phyloP scores from a whole-genome alignment of 2,888 invertebrate species.

The Athetis lepigone region DNA sequence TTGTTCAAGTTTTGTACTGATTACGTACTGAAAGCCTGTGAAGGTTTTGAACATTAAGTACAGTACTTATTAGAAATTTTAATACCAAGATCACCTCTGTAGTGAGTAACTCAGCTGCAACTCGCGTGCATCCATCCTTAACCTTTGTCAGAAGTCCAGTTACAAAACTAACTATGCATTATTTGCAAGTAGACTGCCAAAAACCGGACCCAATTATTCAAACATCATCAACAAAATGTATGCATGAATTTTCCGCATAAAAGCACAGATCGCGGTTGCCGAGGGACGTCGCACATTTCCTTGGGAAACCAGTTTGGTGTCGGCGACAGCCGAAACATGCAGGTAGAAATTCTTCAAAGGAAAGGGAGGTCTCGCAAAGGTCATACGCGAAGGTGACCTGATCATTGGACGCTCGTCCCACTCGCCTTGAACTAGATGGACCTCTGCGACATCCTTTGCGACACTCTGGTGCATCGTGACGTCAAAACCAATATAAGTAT shows the following conservation, averaged over 20 bases:
- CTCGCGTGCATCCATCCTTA: constrained; percentile 22
- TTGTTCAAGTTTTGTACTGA: too few relatives aligned
- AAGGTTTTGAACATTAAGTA: too few relatives aligned
- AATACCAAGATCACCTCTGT: constrained; percentile 9
- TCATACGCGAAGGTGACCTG: constrained; percentile 82
- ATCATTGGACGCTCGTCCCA: constrained; percentile 75
- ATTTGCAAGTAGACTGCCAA: constrained; percentile 10
- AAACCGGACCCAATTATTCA: constrained; percentile 20
- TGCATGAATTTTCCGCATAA: constrained; percentile 40
- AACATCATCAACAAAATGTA: constrained; percentile 12
- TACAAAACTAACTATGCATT: constrained; percentile 32
- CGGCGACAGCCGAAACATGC: constrained; percentile 63
- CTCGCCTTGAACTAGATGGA: constrained; percentile 85
- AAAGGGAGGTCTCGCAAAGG: constrained; percentile 83
- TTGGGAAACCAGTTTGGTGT: constrained; percentile 72
- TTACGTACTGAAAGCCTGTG: too few relatives aligned
- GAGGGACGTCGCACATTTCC: constrained; percentile 58
- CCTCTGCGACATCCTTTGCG: constrained; percentile 72
- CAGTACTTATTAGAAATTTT: too few relatives aligned
- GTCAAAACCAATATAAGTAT: constrained; percentile 26
- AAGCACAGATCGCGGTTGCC: constrained; percentile 20
- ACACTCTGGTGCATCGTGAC: constrained; percentile 61
- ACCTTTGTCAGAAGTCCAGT: constrained; percentile 41
- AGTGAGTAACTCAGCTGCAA: constrained; percentile 22
- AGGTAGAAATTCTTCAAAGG: constrained; percentile 80